Percentiles rank a stretch among this genome's conserved stretches.
Conservation (phyloP, 2,888 invertebrate genomes). For the Epirrhoe alternata region DNA sequence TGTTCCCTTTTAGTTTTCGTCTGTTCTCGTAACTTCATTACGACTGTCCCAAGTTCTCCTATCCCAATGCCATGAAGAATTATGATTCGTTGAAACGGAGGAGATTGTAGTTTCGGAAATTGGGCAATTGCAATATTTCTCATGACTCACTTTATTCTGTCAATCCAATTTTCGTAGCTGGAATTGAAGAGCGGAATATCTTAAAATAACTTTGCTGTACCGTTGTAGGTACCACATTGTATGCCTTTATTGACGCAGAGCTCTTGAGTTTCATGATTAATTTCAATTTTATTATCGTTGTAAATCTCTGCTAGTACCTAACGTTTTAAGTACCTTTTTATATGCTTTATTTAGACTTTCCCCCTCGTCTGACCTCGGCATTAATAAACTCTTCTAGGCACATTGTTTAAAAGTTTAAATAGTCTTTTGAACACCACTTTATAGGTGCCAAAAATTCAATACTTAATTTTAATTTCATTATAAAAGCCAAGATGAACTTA, state of each 20-base stretch:
- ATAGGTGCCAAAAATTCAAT: too few relatives aligned
- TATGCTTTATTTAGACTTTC: constrained; percentile 54
- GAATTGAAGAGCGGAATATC: not conserved
- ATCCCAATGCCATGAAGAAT: constrained; percentile 26
- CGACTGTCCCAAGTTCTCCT: constrained; percentile 34
- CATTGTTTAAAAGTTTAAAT: not conserved
- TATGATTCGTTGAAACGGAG: constrained; percentile 20
- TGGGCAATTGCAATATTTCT: constrained; percentile 21
- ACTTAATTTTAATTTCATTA: not conserved
- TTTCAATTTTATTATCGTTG: constrained; percentile 60
- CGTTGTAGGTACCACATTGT: constrained; percentile 20
- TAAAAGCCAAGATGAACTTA: not conserved
- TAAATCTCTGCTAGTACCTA: constrained; percentile 58
- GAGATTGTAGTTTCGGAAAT: constrained; percentile 21
- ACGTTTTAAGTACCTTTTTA: constrained; percentile 64
- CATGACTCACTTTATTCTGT: constrained; percentile 15
- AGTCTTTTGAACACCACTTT: too few relatives aligned
- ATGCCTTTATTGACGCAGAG: constrained; percentile 38
- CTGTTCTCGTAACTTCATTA: constrained; percentile 49
- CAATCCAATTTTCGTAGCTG: constrained; percentile 9
- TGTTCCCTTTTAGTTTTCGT: constrained; percentile 49
- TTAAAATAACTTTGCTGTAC: constrained; percentile 4
- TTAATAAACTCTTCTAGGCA: constrained; percentile 39
- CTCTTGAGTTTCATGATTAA: constrained; percentile 58
- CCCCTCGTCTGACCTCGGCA: constrained; percentile 50